A percentile compares a stretch with the other conserved stretches of the same genome.
These are phyloP conservation scores for Gryon sp. DNA, from an alignment of 1,140 invertebrate species.

Conservation along the genomic window DNA sequence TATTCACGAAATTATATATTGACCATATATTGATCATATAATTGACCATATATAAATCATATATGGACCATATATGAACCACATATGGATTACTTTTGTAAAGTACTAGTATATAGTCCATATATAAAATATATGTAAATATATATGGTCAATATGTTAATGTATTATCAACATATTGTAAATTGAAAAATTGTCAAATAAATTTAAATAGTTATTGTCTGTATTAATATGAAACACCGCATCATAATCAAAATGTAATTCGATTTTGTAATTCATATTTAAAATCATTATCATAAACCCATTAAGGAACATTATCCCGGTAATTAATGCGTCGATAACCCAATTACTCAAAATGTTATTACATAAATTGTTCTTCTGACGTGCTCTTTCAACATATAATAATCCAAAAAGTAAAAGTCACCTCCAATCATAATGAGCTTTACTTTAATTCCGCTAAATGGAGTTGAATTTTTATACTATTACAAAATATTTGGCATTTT, in stretches of 20 bases:
- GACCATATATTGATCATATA: too few relatives aligned
- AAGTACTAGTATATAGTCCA: too few relatives aligned
- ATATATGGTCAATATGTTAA: too few relatives aligned
- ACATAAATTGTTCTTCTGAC: slow-evolving; percentile 50
- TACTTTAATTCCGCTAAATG: slow-evolving; percentile 43
- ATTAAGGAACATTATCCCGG: slow-evolving; percentile 23
- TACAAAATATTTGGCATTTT: slow-evolving; percentile 43
- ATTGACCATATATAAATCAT: too few relatives aligned
- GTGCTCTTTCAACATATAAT: slow-evolving; percentile 49
- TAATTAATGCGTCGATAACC: slow-evolving; percentile 40
- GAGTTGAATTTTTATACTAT: slow-evolving; percentile 32
- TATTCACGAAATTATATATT: too few relatives aligned
- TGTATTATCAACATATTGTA: too few relatives aligned
- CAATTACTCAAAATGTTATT: slow-evolving; percentile 44
- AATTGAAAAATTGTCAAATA: too few relatives aligned
- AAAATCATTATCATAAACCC: slow-evolving; percentile 23
- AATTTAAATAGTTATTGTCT: too few relatives aligned
- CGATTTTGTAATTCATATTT: slow-evolving; percentile 11
- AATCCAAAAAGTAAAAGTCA: slow-evolving; percentile 55
- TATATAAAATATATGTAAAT: too few relatives aligned
- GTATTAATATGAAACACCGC: too few relatives aligned
- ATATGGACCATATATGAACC: too few relatives aligned
- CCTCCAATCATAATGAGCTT: slow-evolving; percentile 36
- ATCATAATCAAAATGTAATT: slow-evolving; percentile 1
- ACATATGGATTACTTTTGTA: too few relatives aligned